Conservation (phyloP, 2,888 invertebrate genomes). For the Cepaea hortensis region DNA sequence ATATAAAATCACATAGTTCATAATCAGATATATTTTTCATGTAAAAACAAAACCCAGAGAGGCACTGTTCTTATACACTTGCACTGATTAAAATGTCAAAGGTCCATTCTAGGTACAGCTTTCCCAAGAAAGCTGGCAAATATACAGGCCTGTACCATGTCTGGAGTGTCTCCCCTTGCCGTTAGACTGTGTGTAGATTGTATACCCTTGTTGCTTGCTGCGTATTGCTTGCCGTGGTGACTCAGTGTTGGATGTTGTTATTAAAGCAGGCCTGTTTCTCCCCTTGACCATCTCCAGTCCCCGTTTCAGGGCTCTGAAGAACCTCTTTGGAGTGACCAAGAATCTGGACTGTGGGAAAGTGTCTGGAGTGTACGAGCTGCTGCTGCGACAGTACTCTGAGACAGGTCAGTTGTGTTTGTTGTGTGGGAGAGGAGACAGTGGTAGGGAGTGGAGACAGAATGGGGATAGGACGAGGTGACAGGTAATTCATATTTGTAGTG, state of each 20-base stretch:
- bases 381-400: slow-evolving; percentile 93
- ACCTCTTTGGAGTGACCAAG: slow-evolving; percentile 72
- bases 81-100: too few relatives aligned
- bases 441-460: too few relatives aligned
- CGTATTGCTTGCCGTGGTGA: slow-evolving; percentile 34
- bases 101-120: too few relatives aligned
- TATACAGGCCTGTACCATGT: too few relatives aligned
- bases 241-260: slow-evolving; percentile 43
- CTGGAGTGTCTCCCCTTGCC: too few relatives aligned
- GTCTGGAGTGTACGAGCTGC: slow-evolving; percentile 96
- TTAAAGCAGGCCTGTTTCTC: slow-evolving; percentile 36
- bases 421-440: neutral
- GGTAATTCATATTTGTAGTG: slow-evolving; percentile 83
- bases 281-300: slow-evolving; percentile 49
- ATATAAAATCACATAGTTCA: too few relatives aligned
- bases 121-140: too few relatives aligned
- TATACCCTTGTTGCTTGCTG: neutral
- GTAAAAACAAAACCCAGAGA: too few relatives aligned
- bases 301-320: slow-evolving; percentile 72
- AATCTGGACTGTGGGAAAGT: slow-evolving; percentile 92
- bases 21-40: too few relatives aligned
- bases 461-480: slow-evolving; percentile 54
- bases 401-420: slow-evolving; percentile 86
- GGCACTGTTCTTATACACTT: too few relatives aligned
- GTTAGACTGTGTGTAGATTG: neutral